A percentile compares a stretch with the other conserved stretches of the same genome.
Conservation (phyloP, 2,113 vertebrate species). For the Typhlomys cinereus region DNA sequence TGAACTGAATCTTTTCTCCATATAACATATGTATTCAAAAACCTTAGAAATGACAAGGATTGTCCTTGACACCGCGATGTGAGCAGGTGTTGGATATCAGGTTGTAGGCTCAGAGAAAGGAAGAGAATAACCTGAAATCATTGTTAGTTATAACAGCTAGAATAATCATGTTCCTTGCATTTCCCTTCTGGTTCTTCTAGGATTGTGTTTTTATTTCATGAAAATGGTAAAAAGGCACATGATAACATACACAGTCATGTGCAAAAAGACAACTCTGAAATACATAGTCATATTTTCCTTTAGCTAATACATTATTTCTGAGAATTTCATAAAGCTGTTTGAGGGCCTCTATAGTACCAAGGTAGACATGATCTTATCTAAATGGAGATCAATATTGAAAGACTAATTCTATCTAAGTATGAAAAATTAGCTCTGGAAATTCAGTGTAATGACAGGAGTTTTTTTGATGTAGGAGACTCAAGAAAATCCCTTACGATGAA, state of each 20-base stretch:
- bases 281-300: constrained; percentile 1
- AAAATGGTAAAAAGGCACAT: neutral
- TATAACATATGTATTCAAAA: no score
- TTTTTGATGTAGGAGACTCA: neutral
- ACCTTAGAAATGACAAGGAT: neutral
- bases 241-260: neutral
- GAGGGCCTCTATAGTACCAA: neutral
- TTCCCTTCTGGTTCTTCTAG: neutral
- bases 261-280: neutral
- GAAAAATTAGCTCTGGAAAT: neutral
- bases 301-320: constrained; percentile 17
- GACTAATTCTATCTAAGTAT: neutral
- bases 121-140: constrained; percentile 36
- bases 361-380: neutral
- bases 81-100: neutral
- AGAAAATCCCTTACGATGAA: neutral
- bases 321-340: constrained; percentile 10
- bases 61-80: neutral
- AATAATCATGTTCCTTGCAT: neutral
- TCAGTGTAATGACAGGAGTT: neutral
- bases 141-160: neutral
- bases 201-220: neutral
- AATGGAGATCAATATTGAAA: neutral
- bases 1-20: neutral
- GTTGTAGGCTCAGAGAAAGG: neutral